Evolutionary conservation across 2,888 invertebrate species (phyloP), one percentile per base, ranked within the genome.

Genomic region (Lepidochrysops patricia): DNA sequence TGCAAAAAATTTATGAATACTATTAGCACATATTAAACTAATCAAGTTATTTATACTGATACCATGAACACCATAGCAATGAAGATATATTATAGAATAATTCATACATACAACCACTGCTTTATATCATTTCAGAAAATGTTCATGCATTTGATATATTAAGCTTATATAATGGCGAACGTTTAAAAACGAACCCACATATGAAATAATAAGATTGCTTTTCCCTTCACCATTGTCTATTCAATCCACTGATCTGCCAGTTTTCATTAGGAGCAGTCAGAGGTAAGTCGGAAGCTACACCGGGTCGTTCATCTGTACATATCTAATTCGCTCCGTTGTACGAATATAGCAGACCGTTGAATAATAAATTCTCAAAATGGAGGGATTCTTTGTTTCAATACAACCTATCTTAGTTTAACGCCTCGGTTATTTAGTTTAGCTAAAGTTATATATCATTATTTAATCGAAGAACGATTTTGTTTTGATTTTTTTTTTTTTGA

Each of bases 231-330:
- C 34, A 19, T 27, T 35, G 23, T 77, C 76, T 70, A 75, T 76
- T 76, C 80, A 78, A 81, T 77, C 77, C 79, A 80, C 72, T 77
- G 76, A 76, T 69, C 83, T 83, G 87, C 77, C 87, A 84, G 84
- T 88, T 84, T 84, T 85, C 85, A 88, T 88, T 87, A 86, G 70
- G 69, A 67, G 68, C 72, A 68, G 74, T 73, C 74, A 68, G 75
- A 76, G 74, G 74, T 75, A 72, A 80, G 74, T 77, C 73, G 71
- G 70, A 80, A 82, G 73, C 83, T 82, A 67, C 63, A 64, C 68
- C 68, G 71, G 61, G 60, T 68, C 70, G 73, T 72, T 76, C 75
- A 72, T 76, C 74, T 75, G 76, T 78, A 72, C 77, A 79, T 82
- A 81, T 75, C 62, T 69, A 72, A 79, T 82, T 79, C 69, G 72